These are phyloP conservation scores for Sarcophaga peregrina DNA, from an alignment of 1,140 invertebrate genomes.

Conservation along the genomic window DNA sequence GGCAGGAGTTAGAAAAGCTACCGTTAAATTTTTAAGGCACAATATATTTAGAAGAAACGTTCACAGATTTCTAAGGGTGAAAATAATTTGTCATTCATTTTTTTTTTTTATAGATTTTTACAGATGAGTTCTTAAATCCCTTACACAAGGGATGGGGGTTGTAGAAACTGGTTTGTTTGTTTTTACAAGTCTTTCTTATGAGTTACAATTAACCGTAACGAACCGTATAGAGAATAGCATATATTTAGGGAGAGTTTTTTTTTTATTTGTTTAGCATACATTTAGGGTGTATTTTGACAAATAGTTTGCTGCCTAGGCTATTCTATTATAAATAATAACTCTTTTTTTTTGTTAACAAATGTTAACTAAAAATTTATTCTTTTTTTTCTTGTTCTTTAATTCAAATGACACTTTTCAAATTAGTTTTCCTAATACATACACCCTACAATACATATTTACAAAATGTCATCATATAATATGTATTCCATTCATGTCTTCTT, in stretches of 20 bases:
- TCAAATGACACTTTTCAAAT: not conserved
- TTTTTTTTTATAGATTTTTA: too few species aligned
- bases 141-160: not conserved
- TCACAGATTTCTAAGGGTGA: not conserved
- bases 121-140: too few species aligned
- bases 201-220: not conserved
- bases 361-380: too few species aligned
- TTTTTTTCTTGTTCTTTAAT: not conserved
- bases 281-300: not conserved
- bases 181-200: constrained; percentile 1
- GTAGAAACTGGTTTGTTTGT: not conserved
- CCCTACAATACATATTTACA: not conserved
- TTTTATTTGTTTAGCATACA: not conserved
- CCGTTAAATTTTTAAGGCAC: constrained; percentile 3
- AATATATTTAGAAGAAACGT: not conserved
- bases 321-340: not conserved
- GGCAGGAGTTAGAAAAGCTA: constrained; percentile 4
- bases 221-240: not conserved
- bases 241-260: not conserved
- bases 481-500: not conserved
- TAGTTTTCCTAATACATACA: not conserved
- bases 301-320: not conserved
- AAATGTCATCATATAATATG: not conserved
- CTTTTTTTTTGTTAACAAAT: not conserved
- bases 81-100: constrained; percentile 7